Base-by-base conservation (phyloP, 2,797 vertebrate species). In the Hoplostethus atlanticus region DNA sequence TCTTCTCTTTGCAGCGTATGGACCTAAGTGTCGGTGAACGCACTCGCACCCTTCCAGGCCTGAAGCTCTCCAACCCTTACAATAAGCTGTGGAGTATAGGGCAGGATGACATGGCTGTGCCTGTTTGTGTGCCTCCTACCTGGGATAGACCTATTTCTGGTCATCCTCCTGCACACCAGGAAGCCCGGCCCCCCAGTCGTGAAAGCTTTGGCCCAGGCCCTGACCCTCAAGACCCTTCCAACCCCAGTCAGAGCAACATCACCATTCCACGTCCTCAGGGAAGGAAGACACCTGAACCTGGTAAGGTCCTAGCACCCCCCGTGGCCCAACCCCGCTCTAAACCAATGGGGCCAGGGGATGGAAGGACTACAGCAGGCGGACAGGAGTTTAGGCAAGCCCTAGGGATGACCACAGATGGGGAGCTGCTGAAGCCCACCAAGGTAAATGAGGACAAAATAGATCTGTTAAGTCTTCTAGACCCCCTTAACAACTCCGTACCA, bases 231-330 rank as follows among this genome's bases (percentile, higher is more conserved):
- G 95, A 93, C 88, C 66, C 92, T 77, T 90, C 73, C 48, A 16
- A 92, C 5, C 60, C 87, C 0, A 0, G 88, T 21, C 93, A 89
- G 13, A 84, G 94, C 17, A 97, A 91, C 87, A 98, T 98, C 85
- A 97, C 97, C 58, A 97, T 99, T 60, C 97, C 98, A 1, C 95
- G 97, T 10, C 98, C 98, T 0, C 98, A 95, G 0, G 97, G 97
- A 28, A 95, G 96, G 70, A 99, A 97, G 91, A 98, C 97, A 0
- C 96, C 97, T 0, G 97, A 98, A 71, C 90, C 96, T 31, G 96
- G 97, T 10, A 91, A 94, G 0, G 95, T 96, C 62, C 94, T 97
- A 0, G 95, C 95, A 0, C 96, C 97, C 0, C 96, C 96, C 0
- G 55, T 75, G 3, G 71, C 80, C 30, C 93, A 94, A 3, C 76